Evolutionary conservation across 1,140 invertebrate genomes (phyloP).

Genomic region (Ips typographus): DNA sequence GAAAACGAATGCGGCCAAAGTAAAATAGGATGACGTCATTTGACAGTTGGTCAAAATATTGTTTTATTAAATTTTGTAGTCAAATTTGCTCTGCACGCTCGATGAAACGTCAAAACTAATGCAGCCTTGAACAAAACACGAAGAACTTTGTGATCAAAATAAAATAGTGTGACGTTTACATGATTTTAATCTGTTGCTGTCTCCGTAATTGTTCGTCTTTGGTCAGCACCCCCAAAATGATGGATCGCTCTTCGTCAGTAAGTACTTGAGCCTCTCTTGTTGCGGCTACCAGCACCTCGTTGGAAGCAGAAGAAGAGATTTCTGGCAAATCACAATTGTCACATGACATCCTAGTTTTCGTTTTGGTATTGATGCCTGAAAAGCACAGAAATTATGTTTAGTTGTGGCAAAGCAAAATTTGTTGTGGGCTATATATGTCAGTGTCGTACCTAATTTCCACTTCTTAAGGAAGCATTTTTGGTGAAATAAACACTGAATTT

Average conservation of each 20-base stretch:
- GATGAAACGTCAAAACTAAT: background rate
- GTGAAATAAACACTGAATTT: background rate
- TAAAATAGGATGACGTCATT: too few relatives aligned
- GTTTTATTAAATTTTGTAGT: background rate
- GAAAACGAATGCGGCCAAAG: too few relatives aligned
- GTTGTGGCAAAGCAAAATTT: too few relatives aligned
- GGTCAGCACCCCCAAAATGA: slow-evolving; percentile 49
- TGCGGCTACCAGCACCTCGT: slow-evolving; percentile 46
- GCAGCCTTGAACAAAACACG: background rate
- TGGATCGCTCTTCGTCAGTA: slow-evolving; percentile 47
- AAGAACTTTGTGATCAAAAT: background rate
- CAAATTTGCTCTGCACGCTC: background rate
- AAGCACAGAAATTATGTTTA: too few relatives aligned
- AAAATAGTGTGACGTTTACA: slow-evolving; percentile 43
- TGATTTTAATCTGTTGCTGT: slow-evolving; percentile 45
- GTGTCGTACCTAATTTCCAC: too few relatives aligned
- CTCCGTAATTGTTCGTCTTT: slow-evolving; percentile 48
- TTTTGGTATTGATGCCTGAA: background rate
- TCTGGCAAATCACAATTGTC: background rate
- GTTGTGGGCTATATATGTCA: too few relatives aligned
- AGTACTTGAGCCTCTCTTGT: slow-evolving; percentile 45
- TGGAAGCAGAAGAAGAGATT: slow-evolving; percentile 38
- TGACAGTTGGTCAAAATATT: too few relatives aligned
- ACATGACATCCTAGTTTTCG: slow-evolving; percentile 5
- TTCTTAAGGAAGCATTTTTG: too few relatives aligned